These are phyloP conservation scores for Champsocephalus gunnari DNA, from an alignment of 2,797 vertebrate species.

Conservation along the genomic window DNA sequence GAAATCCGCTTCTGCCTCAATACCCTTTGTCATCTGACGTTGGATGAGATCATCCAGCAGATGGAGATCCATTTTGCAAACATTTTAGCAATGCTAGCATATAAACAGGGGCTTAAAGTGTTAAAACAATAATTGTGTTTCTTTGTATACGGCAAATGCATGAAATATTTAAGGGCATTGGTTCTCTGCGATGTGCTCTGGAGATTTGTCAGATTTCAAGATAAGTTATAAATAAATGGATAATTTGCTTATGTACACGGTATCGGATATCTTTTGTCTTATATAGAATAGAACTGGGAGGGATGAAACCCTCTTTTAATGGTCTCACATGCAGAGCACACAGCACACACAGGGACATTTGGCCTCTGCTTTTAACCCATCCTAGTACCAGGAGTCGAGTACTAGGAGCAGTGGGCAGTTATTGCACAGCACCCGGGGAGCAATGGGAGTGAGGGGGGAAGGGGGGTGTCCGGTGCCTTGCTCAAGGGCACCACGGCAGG, in stretches of 20 bases:
- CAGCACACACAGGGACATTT: too few relatives aligned
- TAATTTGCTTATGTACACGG: neutral
- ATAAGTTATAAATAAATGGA: neutral
- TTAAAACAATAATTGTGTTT: slow-evolving; percentile 1
- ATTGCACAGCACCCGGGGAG: too few relatives aligned
- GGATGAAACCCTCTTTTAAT: too few relatives aligned
- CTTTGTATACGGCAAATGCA: neutral
- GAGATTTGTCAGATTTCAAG: slow-evolving; percentile 4
- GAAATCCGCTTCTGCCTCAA: slow-evolving; percentile 64
- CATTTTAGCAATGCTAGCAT: slow-evolving; percentile 10
- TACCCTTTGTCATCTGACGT: slow-evolving; percentile 44
- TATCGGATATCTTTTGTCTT: neutral
- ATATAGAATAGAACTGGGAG: too few relatives aligned
- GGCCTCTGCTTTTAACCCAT: too few relatives aligned
- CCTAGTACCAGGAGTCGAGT: too few relatives aligned
- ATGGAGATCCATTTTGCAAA: slow-evolving; percentile 10
- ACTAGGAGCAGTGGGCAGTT: too few relatives aligned
- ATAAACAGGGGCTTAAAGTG: slow-evolving; percentile 5
- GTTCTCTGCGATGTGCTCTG: neutral
- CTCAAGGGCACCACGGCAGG: too few relatives aligned
- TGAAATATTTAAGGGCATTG: neutral
- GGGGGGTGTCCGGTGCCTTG: too few relatives aligned
- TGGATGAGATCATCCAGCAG: slow-evolving; percentile 38
- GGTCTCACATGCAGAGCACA: too few relatives aligned
- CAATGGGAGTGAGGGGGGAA: too few relatives aligned